Evolutionary conservation across 2,888 invertebrate species (phyloP), one percentile per base, ranked within the genome.

Genomic region (Drosophila peninsularis): DNA sequence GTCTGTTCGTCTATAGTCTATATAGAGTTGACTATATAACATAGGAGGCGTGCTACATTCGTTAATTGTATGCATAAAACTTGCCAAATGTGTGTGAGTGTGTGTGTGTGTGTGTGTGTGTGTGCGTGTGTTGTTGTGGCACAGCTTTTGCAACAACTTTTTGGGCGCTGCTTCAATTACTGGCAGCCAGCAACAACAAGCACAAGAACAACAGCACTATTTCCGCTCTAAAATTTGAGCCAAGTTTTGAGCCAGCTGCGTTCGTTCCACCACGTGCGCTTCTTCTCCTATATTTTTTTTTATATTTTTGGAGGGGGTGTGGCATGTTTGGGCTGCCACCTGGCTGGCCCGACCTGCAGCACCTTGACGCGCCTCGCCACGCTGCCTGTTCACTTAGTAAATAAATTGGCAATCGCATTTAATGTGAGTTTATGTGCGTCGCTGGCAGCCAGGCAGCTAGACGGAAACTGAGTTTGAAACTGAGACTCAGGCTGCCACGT

Each of bases 321-420:
- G 45, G n/a, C 14, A 21, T 42, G 42, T 42, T 42, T 13, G 24
- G 57, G 65, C 60, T 60, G 52, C 42, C 72, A 63, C 53, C 63
- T 54, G 62, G 34, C 45, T 41, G 34, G 58, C 77, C 58, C 60
- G 44, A 39, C 34, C 39, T 32, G 52, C 68, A 45, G 13, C 41
- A 37, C 47, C 54, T 60, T 45, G 39, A 57, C 44, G 19, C 69
- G 57, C 60, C 68, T 61, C 61, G 55, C 65, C 63, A 58, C 66
- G 62, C 39, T 70, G 65, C 61, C 79, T 27, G 80, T 78, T 88
- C 85, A 89, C 87, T 87, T 89, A 81, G 88, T 85, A 89, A 89
- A 89, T 89, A 86, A 86, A 89, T 86, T 89, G 88, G 89, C 86
- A 86, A 86, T 86, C 86, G 86, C 75, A 84, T 89, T 86, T 86